Evolutionary conservation across 2,888 invertebrate species (phyloP), one percentile per base, ranked within the genome.

Genomic region (Cheilosia urbana): DNA sequence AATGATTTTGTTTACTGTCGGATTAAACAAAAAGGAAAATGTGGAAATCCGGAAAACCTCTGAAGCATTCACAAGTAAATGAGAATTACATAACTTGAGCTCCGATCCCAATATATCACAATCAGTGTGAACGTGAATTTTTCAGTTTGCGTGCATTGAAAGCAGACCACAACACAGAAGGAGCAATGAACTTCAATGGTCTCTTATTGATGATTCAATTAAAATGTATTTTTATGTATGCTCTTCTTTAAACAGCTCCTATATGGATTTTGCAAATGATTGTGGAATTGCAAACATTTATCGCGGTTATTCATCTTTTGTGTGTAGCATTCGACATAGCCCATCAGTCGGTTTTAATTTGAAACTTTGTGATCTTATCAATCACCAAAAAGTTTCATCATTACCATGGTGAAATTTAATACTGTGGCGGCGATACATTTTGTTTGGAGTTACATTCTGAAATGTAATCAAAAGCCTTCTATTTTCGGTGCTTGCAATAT

Each of bases 131-230:
- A 58, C 40, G 42, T 45, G 3, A 63, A 65, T 24, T 21, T 45
- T 30, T 30, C 30, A 11, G 7, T 40, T 15, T 37, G 47, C 11
- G 40, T 19, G 57, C 17, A 55, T 49, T 42, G 40, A 40, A 47
- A 47, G 24, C n/a, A 11, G 34, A 15, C 19, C 40, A 34, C 57
- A n/a, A 15, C 34, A 58, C 19, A 34, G 24, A 21, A 11, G 53
- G 65, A 49, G 24, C 58, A 73, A 73, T 47, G 65, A 72, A 73
- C 79, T 51, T 53, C 42, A 57, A 55, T 34, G 7, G 45, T 19
- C 19, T 17, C 17, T 17, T 47, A 17, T 47, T 47, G 71, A 72
- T 72, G 47, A 30, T 13, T 62, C 3, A 15, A 45, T 55, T 45
- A 19, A 47, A 63, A 55, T 13, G 4, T 37, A 37, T 37, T 37